Conservation (phyloP, 2,113 vertebrate genomes). For the Sphyrna mokarran region DNA sequence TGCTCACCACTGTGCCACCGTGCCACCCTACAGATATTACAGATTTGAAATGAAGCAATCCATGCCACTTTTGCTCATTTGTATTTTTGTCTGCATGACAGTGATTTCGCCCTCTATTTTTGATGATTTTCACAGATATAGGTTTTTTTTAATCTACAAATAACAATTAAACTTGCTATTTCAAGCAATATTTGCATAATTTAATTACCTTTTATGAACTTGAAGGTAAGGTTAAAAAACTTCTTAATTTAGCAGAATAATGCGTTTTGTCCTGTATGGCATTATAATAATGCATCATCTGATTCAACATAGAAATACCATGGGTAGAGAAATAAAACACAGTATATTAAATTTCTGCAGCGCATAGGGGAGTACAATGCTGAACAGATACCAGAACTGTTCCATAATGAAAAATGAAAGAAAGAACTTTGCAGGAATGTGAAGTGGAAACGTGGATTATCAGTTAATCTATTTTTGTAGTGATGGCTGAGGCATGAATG, state of each 20-base stretch:
- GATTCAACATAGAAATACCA: not conserved
- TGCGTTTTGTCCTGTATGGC: not conserved
- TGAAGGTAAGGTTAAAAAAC: not conserved
- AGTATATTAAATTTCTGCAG: not conserved
- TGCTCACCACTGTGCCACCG: no score
- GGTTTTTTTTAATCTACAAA: not conserved
- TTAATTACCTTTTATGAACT: not conserved
- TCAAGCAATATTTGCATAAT: not conserved
- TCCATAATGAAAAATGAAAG: not conserved
- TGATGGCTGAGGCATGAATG: not conserved
- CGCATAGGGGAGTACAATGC: not conserved
- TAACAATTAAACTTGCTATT: not conserved
- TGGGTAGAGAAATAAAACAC: not conserved
- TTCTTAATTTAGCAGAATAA: not conserved
- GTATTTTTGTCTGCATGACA: not conserved
- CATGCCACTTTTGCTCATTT: not conserved
- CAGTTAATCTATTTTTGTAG: not conserved
- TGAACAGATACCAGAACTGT: not conserved
- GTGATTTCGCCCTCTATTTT: not conserved
- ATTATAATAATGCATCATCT: not conserved
- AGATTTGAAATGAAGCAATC: not conserved
- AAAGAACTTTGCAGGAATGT: not conserved
- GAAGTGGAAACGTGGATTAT: not conserved
- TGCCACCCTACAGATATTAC: not conserved
- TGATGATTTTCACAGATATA: not conserved